Percentiles rank a stretch among this genome's conserved stretches.
Evolutionary conservation across 2,888 invertebrate species (phyloP).

Genomic region (Onthophagus sagittarius): DNA sequence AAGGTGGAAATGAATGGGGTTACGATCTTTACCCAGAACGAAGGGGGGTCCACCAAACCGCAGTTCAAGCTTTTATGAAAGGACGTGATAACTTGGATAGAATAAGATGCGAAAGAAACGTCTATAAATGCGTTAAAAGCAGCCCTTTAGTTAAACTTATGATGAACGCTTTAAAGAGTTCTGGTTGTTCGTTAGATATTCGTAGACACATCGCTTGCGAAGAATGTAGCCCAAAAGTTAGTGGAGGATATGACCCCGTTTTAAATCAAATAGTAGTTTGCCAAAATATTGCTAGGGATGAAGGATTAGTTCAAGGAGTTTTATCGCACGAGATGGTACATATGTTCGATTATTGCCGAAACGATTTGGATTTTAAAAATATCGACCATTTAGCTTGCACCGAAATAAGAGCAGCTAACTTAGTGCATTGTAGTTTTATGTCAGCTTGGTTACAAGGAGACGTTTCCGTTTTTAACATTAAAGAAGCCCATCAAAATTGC

Average conservation of each 20-base stretch:
- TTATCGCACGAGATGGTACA: slow-evolving; percentile 92
- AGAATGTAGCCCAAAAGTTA: slow-evolving; percentile 76
- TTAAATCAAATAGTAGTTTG: slow-evolving; percentile 88
- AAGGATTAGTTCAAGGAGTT: slow-evolving; percentile 73
- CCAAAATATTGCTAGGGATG: slow-evolving; percentile 72
- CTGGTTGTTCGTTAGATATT: slow-evolving; percentile 79
- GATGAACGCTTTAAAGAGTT: slow-evolving; percentile 76
- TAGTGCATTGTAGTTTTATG: slow-evolving; percentile 86
- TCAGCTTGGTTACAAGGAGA: slow-evolving; percentile 77
- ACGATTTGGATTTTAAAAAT: slow-evolving; percentile 84
- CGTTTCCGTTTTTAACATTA: slow-evolving; percentile 67
- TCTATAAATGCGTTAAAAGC: slow-evolving; percentile 68
- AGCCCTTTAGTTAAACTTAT: slow-evolving; percentile 81
- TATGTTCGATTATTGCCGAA: slow-evolving; percentile 92
- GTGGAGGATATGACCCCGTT: slow-evolving; percentile 86
- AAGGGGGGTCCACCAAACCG: slow-evolving; percentile 60
- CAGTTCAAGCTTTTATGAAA: slow-evolving; percentile 43
- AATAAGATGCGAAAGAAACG: slow-evolving; percentile 76
- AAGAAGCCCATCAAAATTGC: slow-evolving; percentile 79
- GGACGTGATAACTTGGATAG: slow-evolving; percentile 68
- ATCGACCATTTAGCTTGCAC: slow-evolving; percentile 92
- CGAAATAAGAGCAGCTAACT: slow-evolving; percentile 90
- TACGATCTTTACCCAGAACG: slow-evolving; percentile 83
- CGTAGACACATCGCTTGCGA: slow-evolving; percentile 90
- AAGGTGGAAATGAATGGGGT: slow-evolving; percentile 55